Evolutionary conservation across 2,888 invertebrate genomes (phyloP).

Genomic region (Heteromyza rotundicornis): DNA sequence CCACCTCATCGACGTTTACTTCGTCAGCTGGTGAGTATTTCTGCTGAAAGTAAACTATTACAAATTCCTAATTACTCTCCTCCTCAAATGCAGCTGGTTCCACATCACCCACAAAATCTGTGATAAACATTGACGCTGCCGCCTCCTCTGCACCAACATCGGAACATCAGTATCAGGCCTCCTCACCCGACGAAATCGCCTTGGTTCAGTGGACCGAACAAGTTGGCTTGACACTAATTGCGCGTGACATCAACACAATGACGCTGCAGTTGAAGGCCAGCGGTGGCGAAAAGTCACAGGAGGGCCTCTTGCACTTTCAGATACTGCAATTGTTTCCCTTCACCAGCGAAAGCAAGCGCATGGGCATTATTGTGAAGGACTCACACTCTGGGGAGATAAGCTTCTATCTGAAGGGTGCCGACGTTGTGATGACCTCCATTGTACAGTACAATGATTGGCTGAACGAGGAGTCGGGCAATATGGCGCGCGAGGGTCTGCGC

Average conservation of each 20-base stretch:
- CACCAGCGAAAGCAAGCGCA: conserved; percentile 88
- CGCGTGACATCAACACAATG: conserved; percentile 69
- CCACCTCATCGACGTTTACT: conserved; percentile 54
- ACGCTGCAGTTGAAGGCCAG: conserved; percentile 57
- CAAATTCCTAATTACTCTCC: not conserved
- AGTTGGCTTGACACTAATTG: conserved; percentile 70
- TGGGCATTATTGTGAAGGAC: conserved; percentile 91
- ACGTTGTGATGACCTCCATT: conserved; percentile 88
- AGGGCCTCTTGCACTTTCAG: conserved; percentile 70
- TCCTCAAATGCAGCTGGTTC: conserved; percentile 50
- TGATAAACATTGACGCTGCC: conserved; percentile 55
- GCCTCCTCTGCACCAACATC: conserved; percentile 42
- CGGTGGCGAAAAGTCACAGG: conserved; percentile 44
- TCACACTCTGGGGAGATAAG: conserved; percentile 82
- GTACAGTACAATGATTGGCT: conserved; percentile 96
- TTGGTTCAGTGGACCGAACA: conserved; percentile 89
- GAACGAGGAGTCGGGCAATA: conserved; percentile 89
- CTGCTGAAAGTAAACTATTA: not conserved
- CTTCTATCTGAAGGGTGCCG: conserved; percentile 98
- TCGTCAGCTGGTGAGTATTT: conserved; percentile 31
- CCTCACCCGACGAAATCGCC: conserved; percentile 94
- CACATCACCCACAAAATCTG: conserved; percentile 59
- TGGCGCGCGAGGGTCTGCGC: conserved; percentile 88
- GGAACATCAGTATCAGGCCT: conserved; percentile 71
- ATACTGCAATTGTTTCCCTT: conserved; percentile 87